Conservation (phyloP, 2,888 invertebrate species). For the Parnassius mnemosyne region DNA sequence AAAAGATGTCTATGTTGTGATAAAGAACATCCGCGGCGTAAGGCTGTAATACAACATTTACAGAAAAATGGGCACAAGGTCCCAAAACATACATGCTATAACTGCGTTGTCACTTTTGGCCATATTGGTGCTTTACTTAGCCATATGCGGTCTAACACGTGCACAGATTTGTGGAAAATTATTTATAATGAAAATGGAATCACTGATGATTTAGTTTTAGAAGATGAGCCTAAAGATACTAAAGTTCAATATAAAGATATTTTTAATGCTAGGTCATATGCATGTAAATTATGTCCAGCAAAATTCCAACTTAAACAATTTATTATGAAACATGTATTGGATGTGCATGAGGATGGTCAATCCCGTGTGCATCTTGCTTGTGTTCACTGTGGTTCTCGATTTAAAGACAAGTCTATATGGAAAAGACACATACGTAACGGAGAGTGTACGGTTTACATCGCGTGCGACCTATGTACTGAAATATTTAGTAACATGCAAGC, state of each 20-base stretch:
- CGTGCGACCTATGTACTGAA: constrained; percentile 74
- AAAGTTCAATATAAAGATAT: constrained; percentile 75
- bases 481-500: constrained; percentile 70
- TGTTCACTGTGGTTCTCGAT: constrained; percentile 68
- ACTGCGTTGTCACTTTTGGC: constrained; percentile 81
- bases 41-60: constrained; percentile 76
- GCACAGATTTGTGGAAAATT: constrained; percentile 75
- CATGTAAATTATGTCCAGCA: constrained; percentile 73
- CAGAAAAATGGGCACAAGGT: constrained; percentile 80
- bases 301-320: constrained; percentile 77
- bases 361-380: constrained; percentile 63
- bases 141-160: constrained; percentile 74
- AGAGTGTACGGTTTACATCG: constrained; percentile 81
- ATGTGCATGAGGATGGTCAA: constrained; percentile 75
- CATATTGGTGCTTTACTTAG: constrained; percentile 76
- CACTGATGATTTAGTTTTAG: constrained; percentile 69
- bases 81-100: constrained; percentile 82
- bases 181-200: constrained; percentile 75
- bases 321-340: constrained; percentile 75
- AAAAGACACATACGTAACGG: constrained; percentile 76
- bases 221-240: constrained; percentile 60
- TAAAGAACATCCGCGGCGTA: constrained; percentile 70
- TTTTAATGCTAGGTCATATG: constrained; percentile 74
- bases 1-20: constrained; percentile 74
- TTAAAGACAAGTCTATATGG: constrained; percentile 67